A percentile compares a stretch with the other conserved stretches of the same genome.
These are phyloP conservation scores for Ceramica pisi DNA, from an alignment of 2,888 invertebrate species.

Conservation along the genomic window DNA sequence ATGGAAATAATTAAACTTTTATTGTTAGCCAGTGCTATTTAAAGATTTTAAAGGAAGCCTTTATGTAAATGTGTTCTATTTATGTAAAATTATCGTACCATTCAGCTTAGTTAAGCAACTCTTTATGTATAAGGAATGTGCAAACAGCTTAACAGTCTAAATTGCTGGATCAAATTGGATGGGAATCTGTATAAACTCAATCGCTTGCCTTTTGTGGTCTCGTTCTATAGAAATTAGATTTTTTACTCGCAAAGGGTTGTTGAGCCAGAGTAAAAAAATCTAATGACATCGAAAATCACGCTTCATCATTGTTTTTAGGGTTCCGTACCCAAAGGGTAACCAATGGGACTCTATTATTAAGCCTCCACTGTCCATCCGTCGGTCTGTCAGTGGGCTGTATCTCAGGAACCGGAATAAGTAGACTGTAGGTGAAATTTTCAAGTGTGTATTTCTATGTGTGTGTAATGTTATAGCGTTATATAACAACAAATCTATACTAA, in stretches of 20 bases:
- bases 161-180: slow-evolving; percentile 13
- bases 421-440: too few relatives aligned
- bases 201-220: not conserved
- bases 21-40: slow-evolving; percentile 34
- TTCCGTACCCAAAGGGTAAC: too few relatives aligned
- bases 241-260: too few relatives aligned
- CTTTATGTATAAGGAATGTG: slow-evolving; percentile 25
- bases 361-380: too few relatives aligned
- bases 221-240: not conserved
- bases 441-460: too few relatives aligned
- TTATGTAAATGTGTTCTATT: slow-evolving; percentile 53
- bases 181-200: not conserved
- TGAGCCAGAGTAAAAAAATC: not conserved
- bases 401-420: too few relatives aligned
- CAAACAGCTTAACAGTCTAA: not conserved
- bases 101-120: not conserved
- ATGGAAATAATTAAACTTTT: slow-evolving; percentile 46
- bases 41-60: slow-evolving; percentile 41
- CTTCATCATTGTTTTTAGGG: too few relatives aligned
- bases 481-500: too few relatives aligned
- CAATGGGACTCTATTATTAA: too few relatives aligned
- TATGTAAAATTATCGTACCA: slow-evolving; percentile 9
- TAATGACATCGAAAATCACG: not conserved
- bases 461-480: too few relatives aligned
- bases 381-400: too few relatives aligned